phyloP scores from a whole-genome alignment of 35 echinoderm and acorn worm genomes.

The Amphiura filiformis region DNA sequence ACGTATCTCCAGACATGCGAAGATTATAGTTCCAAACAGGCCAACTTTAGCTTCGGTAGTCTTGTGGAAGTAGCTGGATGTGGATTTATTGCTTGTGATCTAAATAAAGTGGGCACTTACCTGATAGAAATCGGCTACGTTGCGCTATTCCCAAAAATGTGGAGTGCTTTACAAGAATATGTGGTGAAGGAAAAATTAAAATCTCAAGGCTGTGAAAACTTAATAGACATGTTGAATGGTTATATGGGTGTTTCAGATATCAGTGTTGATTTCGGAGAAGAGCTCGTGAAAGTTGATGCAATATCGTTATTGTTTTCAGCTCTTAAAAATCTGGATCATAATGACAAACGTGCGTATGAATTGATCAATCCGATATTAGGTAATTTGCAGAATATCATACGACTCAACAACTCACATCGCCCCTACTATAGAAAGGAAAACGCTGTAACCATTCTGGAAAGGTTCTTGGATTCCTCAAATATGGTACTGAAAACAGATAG shows the following conservation, averaged over 20 bases:
- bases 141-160: not conserved
- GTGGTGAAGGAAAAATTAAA: not conserved
- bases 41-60: not conserved
- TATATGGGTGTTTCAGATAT: not conserved
- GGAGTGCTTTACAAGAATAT: not conserved
- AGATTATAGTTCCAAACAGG: not conserved
- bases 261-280: not conserved
- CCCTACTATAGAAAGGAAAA: not conserved
- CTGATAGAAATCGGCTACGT: not conserved
- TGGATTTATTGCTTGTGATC: not conserved
- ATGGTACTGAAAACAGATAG: not conserved
- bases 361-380: not conserved
- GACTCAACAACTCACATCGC: not conserved
- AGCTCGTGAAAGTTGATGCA: not conserved
- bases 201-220: not conserved
- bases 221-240: not conserved
- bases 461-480: not conserved
- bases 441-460: not conserved
- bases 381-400: not conserved
- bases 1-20: not conserved
- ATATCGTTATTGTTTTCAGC: not conserved
- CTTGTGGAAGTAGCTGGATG: not conserved
- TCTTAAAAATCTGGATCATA: not conserved
- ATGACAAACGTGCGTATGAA: not conserved
- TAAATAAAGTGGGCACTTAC: not conserved